Conservation (phyloP, 2,113 vertebrate genomes). For the Plecturocebus donacophilus region DNA sequence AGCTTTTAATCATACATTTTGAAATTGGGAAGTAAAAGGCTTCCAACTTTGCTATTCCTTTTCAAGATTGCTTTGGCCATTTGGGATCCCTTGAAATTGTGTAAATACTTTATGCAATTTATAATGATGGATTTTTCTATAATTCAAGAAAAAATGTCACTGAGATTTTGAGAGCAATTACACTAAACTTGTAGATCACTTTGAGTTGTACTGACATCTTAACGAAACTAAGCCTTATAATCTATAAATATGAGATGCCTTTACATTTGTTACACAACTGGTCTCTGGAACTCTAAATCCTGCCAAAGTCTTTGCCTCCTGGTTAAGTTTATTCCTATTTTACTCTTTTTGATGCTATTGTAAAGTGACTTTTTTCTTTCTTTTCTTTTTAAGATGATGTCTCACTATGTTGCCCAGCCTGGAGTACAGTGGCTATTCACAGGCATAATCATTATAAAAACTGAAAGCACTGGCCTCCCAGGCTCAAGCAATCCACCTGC, state of each 20-base stretch:
- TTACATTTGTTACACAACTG: neutral
- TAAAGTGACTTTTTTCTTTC: neutral
- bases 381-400: neutral
- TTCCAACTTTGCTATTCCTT: neutral
- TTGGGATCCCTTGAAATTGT: neutral
- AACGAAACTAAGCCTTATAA: neutral
- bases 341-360: neutral
- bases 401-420: neutral
- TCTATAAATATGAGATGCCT: neutral
- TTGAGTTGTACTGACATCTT: neutral
- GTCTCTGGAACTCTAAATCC: too few relatives aligned
- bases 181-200: neutral
- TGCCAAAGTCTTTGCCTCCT: neutral
- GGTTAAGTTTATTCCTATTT: neutral
- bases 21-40: neutral
- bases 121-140: neutral
- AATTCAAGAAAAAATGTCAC: neutral
- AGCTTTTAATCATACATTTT: neutral
- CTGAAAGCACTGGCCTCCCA: neutral
- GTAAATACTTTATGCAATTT: neutral
- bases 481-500: too few relatives aligned
- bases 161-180: neutral
- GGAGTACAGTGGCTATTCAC: too few relatives aligned
- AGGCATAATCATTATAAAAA: too few relatives aligned
- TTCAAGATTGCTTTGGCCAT: neutral